Percentiles rank a stretch among this genome's conserved stretches.
Evolutionary conservation across 2,113 vertebrate species (phyloP).

Genomic region (Corythoichthys intestinalis): DNA sequence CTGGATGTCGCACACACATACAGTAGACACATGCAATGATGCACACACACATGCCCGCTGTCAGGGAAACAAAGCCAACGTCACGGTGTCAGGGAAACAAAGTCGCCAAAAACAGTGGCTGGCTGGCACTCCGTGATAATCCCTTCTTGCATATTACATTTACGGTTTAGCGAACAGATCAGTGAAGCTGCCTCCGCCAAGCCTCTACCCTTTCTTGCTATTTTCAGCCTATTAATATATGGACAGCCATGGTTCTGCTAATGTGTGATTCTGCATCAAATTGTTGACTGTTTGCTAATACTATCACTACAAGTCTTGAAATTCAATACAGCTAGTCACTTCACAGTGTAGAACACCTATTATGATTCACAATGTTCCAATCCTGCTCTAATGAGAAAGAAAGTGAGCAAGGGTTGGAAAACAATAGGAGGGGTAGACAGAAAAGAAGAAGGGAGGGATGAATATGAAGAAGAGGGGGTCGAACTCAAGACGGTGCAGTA

Average conservation of each 20-base stretch:
- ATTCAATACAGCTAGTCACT: slow-evolving; percentile 61
- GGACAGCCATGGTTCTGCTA: slow-evolving; percentile 17
- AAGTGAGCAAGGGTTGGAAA: slow-evolving; percentile 40
- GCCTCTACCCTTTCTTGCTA: neutral
- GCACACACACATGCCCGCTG: slow-evolving; percentile 52
- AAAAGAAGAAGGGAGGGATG: slow-evolving; percentile 53
- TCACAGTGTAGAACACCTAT: slow-evolving; percentile 61
- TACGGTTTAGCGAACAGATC: slow-evolving; percentile 52
- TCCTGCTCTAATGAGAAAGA: slow-evolving; percentile 56
- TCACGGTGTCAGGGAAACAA: slow-evolving; percentile 72
- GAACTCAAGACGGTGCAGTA: slow-evolving; percentile 61
- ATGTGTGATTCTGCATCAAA: slow-evolving; percentile 38
- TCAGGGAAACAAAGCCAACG: slow-evolving; percentile 67
- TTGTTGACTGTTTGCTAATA: slow-evolving; percentile 49
- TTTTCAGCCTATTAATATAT: slow-evolving; percentile 20
- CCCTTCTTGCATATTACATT: slow-evolving; percentile 68
- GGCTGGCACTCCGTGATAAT: slow-evolving; percentile 73
- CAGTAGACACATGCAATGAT: slow-evolving; percentile 24
- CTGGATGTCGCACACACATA: slow-evolving; percentile 55
- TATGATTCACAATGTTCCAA: slow-evolving; percentile 60
- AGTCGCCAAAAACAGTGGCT: slow-evolving; percentile 61
- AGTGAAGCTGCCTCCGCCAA: slow-evolving; percentile 17
- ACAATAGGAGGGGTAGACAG: slow-evolving; percentile 24
- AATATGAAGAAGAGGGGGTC: slow-evolving; percentile 36
- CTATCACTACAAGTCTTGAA: slow-evolving; percentile 33